Conservation (phyloP, 2,797 vertebrate species). For the Malurus leucopterus region DNA sequence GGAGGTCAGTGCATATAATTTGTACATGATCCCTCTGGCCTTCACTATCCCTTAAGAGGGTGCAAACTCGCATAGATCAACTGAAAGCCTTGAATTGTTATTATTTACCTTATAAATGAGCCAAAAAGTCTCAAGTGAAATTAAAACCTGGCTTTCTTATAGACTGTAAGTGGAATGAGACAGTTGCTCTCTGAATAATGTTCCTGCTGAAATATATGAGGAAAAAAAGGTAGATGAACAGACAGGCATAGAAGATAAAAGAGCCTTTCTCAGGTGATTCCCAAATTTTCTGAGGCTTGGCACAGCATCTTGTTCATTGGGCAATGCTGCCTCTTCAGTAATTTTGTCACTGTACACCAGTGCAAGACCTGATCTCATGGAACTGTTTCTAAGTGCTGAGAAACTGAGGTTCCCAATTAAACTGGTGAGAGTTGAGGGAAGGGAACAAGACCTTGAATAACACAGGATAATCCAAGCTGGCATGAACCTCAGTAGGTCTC, state of each 20-base stretch:
- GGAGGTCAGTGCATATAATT: neutral
- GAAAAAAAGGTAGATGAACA: neutral
- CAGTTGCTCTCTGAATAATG: neutral
- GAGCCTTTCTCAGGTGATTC: neutral
- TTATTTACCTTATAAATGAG: constrained; percentile 10
- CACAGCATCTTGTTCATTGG: neutral
- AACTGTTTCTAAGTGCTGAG: neutral
- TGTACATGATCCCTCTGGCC: neutral
- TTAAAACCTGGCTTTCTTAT: neutral
- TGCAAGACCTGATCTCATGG: neutral
- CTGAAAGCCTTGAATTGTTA: neutral
- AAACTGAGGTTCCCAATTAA: neutral
- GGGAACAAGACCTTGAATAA: neutral
- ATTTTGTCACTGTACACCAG: neutral
- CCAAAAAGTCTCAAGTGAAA: neutral
- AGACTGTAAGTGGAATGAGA: neutral
- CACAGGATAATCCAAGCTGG: neutral
- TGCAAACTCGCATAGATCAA: neutral
- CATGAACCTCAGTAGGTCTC: neutral
- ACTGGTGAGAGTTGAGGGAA: neutral
- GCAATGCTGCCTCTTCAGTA: neutral
- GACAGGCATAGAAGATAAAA: neutral
- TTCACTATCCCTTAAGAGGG: neutral
- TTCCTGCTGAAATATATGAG: neutral
- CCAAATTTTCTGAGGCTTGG: neutral